A percentile compares a stretch with the other conserved stretches of the same genome.
Evolutionary conservation across 1,140 invertebrate genomes (phyloP).

Genomic region (Drosophila navojoa): DNA sequence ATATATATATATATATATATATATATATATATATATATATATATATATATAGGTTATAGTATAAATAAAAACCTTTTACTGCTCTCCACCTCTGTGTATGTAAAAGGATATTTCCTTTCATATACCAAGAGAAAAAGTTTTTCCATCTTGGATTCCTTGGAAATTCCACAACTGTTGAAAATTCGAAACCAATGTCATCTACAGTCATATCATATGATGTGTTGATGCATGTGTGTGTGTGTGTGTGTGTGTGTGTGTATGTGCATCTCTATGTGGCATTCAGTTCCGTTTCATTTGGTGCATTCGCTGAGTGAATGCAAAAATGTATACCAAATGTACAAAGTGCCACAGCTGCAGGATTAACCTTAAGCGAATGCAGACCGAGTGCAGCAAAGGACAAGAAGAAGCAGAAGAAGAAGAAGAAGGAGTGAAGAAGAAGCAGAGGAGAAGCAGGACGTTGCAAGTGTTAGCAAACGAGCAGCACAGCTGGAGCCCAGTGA

Average conservation of each 20-base stretch:
- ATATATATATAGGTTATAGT: no score
- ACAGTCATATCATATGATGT: constrained; percentile 12
- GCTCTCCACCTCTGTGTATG: no score
- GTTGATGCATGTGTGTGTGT: constrained; percentile 11
- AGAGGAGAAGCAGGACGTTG: neutral
- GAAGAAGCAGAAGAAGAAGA: neutral
- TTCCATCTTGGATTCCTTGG: neutral
- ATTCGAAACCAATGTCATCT: constrained; percentile 1
- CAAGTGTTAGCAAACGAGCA: neutral
- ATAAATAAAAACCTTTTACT: no score
- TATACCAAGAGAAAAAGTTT: neutral
- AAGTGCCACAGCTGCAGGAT: constrained; percentile 36
- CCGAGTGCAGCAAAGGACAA: constrained; percentile 13
- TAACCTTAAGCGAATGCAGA: constrained; percentile 30
- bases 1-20: no score
- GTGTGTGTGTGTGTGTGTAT: neutral
- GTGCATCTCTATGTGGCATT: constrained; percentile 20
- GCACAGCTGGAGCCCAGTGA: constrained; percentile 1
- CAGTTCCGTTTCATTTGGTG: constrained; percentile 55
- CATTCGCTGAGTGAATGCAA: neutral
- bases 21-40: no score
- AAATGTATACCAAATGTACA: constrained; percentile 10
- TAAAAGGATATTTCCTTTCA: no score
- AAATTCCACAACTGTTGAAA: constrained; percentile 5
- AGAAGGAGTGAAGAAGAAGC: neutral